These are phyloP conservation scores for Forbesichthys papilliferus DNA, from an alignment of 2,113 vertebrate genomes.

Conservation along the genomic window DNA sequence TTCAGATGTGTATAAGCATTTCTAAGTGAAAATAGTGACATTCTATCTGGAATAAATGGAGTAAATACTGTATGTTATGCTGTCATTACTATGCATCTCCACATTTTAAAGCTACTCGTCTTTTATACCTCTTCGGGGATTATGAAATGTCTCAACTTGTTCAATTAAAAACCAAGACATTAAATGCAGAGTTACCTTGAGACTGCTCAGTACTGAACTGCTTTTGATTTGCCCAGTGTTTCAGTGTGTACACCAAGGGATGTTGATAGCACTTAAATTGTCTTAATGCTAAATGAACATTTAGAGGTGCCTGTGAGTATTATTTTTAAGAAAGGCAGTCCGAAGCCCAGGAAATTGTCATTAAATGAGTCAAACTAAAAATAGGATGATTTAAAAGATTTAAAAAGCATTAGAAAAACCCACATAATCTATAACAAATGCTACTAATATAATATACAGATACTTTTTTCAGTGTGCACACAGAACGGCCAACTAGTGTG, in stretches of 20 bases:
- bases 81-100: neutral
- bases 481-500: too few species aligned
- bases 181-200: constrained; percentile 54
- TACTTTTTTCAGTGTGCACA: too few species aligned
- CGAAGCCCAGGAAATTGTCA: constrained; percentile 1
- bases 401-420: neutral
- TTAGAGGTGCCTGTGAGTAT: constrained; percentile 10
- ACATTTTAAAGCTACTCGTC: constrained; percentile 37
- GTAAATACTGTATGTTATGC: constrained; percentile 20
- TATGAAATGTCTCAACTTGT: constrained; percentile 44
- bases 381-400: neutral
- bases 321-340: constrained; percentile 7
- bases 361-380: neutral
- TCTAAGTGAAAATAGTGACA: constrained; percentile 33
- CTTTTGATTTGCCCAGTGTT: constrained; percentile 29
- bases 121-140: constrained; percentile 39
- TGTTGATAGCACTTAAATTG: constrained; percentile 28
- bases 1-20: constrained; percentile 34
- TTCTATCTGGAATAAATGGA: constrained; percentile 9
- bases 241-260: constrained; percentile 31
- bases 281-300: constrained; percentile 29
- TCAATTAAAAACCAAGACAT: constrained; percentile 60
- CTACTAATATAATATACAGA: neutral
- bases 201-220: constrained; percentile 12
- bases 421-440: too few species aligned